Evolutionary conservation across 2,888 invertebrate species (phyloP).

Genomic region (Polydrusus tereticollis): DNA sequence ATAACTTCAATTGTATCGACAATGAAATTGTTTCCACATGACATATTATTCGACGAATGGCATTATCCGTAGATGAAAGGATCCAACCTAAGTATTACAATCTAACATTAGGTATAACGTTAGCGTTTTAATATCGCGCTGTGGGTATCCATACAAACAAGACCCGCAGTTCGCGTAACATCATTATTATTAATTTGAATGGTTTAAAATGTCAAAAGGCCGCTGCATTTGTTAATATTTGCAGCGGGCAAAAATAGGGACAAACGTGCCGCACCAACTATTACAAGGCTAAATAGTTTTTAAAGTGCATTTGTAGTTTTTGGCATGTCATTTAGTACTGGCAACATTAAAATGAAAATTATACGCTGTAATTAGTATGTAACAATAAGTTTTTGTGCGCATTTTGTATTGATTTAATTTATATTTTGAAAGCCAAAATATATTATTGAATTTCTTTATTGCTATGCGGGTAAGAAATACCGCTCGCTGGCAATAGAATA

Average conservation of each 20-base stretch:
- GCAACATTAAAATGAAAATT: not conserved
- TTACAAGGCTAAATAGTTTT: conserved; percentile 19
- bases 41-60: no score
- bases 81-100: no score
- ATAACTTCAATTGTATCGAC: no score
- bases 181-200: conserved; percentile 17
- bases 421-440: no score
- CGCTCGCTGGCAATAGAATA: no score
- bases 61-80: no score
- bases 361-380: no score
- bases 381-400: no score
- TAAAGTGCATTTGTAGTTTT: conserved; percentile 10
- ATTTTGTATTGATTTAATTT: no score
- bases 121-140: not conserved
- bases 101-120: not conserved
- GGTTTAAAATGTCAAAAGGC: conserved; percentile 17
- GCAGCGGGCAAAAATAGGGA: not conserved
- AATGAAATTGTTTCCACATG: no score
- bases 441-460: no score
- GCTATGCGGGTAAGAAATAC: no score
- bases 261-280: conserved; percentile 9
- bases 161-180: not conserved
- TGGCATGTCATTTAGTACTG: not conserved
- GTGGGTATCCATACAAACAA: not conserved
- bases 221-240: conserved; percentile 18